Percentiles rank a stretch among this genome's conserved stretches.
These are phyloP conservation scores for Sus cebifrons DNA, from an alignment of 2,797 vertebrate species.

Conservation along the genomic window DNA sequence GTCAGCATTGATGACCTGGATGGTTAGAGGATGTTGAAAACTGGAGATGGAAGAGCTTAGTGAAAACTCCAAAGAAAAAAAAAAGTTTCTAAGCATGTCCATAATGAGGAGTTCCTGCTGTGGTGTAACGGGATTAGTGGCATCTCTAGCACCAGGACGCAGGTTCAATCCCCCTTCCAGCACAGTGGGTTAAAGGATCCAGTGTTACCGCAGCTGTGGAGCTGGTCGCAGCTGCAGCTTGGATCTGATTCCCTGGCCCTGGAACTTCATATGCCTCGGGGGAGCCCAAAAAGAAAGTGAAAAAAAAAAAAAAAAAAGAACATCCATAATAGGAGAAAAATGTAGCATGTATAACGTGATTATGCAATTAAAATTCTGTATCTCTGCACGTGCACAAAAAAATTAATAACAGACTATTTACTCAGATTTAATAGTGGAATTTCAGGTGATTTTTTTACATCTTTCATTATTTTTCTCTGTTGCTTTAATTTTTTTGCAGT, in stretches of 20 bases:
- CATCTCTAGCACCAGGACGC: too few species aligned
- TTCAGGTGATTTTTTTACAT: not conserved
- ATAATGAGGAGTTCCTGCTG: not conserved
- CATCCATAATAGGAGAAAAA: not conserved
- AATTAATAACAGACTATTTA: not conserved
- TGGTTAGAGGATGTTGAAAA: not conserved
- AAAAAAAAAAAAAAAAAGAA: too few species aligned
- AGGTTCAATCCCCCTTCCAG: too few species aligned
- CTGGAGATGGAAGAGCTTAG: conserved; percentile 14
- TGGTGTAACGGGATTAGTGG: too few species aligned
- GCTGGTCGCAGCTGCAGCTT: too few species aligned
- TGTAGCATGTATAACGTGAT: not conserved
- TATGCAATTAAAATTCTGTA: not conserved
- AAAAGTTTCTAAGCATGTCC: conserved; percentile 20
- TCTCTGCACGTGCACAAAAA: not conserved
- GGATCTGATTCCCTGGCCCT: too few species aligned
- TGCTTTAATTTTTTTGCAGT: not conserved
- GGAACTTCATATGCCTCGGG: too few species aligned
- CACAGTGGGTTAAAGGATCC: too few species aligned
- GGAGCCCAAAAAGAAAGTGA: too few species aligned
- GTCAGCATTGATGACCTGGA: not conserved
- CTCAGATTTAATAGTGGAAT: not conserved
- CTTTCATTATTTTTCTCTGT: not conserved
- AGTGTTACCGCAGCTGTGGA: too few species aligned
- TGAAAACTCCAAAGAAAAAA: not conserved